Evolutionary conservation across 2,797 vertebrate species (phyloP), one percentile per base, ranked within the genome.

Genomic region (Aldrovandia affinis): DNA sequence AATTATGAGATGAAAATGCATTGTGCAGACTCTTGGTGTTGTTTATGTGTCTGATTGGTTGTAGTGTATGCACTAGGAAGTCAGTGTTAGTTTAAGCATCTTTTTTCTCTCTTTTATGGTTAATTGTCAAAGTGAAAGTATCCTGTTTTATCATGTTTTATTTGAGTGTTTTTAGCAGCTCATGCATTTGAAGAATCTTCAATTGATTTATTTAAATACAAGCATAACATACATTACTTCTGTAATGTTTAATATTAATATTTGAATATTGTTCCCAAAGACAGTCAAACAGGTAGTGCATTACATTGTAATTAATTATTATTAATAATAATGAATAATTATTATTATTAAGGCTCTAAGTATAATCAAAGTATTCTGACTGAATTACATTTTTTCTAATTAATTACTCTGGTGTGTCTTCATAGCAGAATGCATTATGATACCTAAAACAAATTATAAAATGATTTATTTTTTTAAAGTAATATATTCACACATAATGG

Each of bases 141-240:
- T 42, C 7, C 20, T 39, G 36, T 39, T 39, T 39, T 22, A n/a
- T 18, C 18, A 70, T 42, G 14, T 7, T 4, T 15, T 15, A 15
- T 73, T 73, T 73, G 6, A 50, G 47, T 12, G 12, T 50, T 5
- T 12, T 6, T 50, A 50, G 1, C 47, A 50, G 6, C 33, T 68
- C 39, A 83, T 83, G 83, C 83, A 59, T 78, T 78, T 36, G 15
- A 65, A 25, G 83, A 63, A 47, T 83, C 15, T 73, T 18, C 6
- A 42, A 12, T 50, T 50, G 47, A 6, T 50, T 5, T 50, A 50
- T 50, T 50, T 50, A 50, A 5, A 50, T 50, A 50, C 12, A 50
- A 50, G 6, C 6, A 50, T 50, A 50, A 50, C 47, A 50, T 50
- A 50, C 47, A 50, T 50, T 50, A 50, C 47, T 50, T 6, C 47